phyloP scores from a whole-genome alignment of 2,797 vertebrate species.

The Pseudopleuronectes americanus region DNA sequence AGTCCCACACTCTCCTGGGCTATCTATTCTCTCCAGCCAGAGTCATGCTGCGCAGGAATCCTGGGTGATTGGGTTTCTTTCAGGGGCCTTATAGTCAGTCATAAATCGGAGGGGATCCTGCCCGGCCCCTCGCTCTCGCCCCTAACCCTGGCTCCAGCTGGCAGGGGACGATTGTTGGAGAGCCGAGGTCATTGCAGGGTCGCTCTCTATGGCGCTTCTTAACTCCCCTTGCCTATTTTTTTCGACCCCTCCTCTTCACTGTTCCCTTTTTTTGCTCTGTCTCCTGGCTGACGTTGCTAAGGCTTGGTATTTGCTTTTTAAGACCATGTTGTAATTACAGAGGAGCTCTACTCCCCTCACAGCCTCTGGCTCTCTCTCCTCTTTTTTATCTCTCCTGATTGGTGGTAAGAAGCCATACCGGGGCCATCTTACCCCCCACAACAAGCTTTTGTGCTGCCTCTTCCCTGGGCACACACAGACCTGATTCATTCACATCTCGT shows the following conservation, averaged over 20 bases:
- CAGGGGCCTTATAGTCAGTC: constrained; percentile 85
- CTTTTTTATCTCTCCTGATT: constrained; percentile 77
- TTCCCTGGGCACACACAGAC: constrained; percentile 59
- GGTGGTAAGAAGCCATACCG: constrained; percentile 74
- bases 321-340: constrained; percentile 89
- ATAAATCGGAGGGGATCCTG: constrained; percentile 85
- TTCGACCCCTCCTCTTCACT: constrained; percentile 59
- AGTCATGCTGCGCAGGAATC: constrained; percentile 89
- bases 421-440: constrained; percentile 70
- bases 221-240: constrained; percentile 79
- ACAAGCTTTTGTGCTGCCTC: constrained; percentile 65
- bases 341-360: constrained; percentile 81
- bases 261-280: constrained; percentile 60
- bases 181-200: constrained; percentile 85
- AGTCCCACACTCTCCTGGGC: constrained; percentile 78
- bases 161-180: constrained; percentile 85
- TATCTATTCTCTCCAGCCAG: constrained; percentile 83
- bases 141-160: constrained; percentile 88
- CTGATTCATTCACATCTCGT: constrained; percentile 67
- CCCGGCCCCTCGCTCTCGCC: constrained; percentile 79
- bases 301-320: constrained; percentile 90
- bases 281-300: constrained; percentile 85
- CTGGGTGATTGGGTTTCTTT: constrained; percentile 90
- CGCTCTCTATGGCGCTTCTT: constrained; percentile 85
- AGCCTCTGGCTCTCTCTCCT: constrained; percentile 72